Base-by-base conservation (phyloP, 2,797 vertebrate genomes). In the Syncerus caffer region DNA sequence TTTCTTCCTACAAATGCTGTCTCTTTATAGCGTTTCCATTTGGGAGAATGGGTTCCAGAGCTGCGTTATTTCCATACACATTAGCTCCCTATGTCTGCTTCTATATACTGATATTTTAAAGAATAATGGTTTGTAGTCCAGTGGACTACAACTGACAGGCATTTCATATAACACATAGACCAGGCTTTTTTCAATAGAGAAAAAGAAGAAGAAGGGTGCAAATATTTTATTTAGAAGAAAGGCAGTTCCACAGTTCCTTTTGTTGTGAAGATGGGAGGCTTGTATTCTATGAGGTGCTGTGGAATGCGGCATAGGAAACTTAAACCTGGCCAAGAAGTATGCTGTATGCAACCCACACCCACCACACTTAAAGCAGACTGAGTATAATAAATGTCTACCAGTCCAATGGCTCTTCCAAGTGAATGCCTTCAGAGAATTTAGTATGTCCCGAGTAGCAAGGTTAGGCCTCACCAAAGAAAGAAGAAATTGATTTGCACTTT, bases 391-490 rank as follows among this genome's bases (percentile, higher is more conserved):
- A 31, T 97, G n/a, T 62, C 45, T 47, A 31, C 84, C 25, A 76
- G 42, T 92, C 83, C 82, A 64, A 10, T 42, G 23, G 23, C 62
- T 92, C 25, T 57, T 85, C 57, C 62, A 62, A 88, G 6, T 76
- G 57, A 95, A 31, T 86, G 60, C 95, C 90, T 94, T 93, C 53
- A 31, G 97, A 96, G 97, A 96, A 97, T 96, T 93, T 86, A 94
- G 79, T 98, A 92, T 96, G 78, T 97, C 87, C 97, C 95, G 10
- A 98, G 38, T 60, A 93, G 97, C 92, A 97, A 92, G 95, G 98
- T 98, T 98, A 96, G 91, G 79, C 67, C 97, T 98, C 97, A 98
- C 96, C 93, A 97, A 98, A 98, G 97, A 97, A 98, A 98, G 19
- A 95, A 97, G 96, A 90, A 93, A 89, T 34, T 96, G 58, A 96